Conservation (phyloP, 2,797 vertebrate species). For the Echiichthys vipera region DNA sequence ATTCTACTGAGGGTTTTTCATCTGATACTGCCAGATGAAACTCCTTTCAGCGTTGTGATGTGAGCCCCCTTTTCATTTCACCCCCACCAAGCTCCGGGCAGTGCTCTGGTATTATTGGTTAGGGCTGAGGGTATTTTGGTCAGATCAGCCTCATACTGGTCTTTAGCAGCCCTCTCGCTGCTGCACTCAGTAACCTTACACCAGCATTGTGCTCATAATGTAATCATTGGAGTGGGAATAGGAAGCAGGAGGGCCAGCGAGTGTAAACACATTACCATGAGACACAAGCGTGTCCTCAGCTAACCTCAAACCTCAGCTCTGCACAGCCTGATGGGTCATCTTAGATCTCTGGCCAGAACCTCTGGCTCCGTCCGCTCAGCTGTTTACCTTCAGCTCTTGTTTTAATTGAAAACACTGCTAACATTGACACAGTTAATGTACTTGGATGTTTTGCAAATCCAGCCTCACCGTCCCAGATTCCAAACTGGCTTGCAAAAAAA, state of each 20-base stretch:
- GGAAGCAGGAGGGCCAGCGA: conserved; percentile 82
- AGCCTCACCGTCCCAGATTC: conserved; percentile 46
- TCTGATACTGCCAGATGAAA: conserved; percentile 72
- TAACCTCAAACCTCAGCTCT: conserved; percentile 75
- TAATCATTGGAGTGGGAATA: conserved; percentile 84
- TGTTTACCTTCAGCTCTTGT: conserved; percentile 81
- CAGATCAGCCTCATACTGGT: conserved; percentile 63
- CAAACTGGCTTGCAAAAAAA: conserved; percentile 42
- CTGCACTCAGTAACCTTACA: conserved; percentile 83
- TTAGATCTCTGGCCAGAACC: conserved; percentile 76
- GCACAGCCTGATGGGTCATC: conserved; percentile 50
- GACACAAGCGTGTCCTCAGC: conserved; percentile 81
- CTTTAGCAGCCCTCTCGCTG: conserved; percentile 52
- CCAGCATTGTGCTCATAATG: conserved; percentile 84
- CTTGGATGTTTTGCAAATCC: conserved; percentile 70
- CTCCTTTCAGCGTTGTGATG: conserved; percentile 58
- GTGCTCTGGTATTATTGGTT: conserved; percentile 59
- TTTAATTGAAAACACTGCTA: conserved; percentile 85
- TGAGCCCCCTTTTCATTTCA: conserved; percentile 72
- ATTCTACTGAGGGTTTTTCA: conserved; percentile 66
- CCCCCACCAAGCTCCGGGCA: conserved; percentile 48
- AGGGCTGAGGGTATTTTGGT: conserved; percentile 62
- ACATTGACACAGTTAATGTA: conserved; percentile 83
- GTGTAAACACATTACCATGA: conserved; percentile 87
- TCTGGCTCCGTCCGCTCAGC: conserved; percentile 73